Evolutionary conservation across 2,113 vertebrate genomes (phyloP).

Genomic region (Phainopepla nitens): DNA sequence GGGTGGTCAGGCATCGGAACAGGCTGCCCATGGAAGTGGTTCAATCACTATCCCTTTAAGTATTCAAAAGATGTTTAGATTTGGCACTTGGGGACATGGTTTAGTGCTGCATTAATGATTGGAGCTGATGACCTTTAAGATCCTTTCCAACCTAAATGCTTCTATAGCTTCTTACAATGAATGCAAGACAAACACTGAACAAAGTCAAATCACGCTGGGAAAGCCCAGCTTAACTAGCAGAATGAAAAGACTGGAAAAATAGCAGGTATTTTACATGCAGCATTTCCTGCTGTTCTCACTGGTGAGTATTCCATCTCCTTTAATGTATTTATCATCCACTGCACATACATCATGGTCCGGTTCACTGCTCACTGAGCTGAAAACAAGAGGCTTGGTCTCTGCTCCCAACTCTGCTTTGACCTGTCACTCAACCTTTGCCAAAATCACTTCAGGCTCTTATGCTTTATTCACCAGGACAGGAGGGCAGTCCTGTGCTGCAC

Average conservation of each 20-base stretch:
- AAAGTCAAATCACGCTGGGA: neutral
- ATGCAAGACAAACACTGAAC: neutral
- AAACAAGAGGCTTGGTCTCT: neutral
- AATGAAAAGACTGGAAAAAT: neutral
- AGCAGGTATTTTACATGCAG: neutral
- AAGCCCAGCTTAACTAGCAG: neutral
- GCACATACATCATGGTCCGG: neutral
- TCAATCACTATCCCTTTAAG: neutral
- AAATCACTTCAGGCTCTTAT: neutral
- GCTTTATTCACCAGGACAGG: slow-evolving; percentile 8
- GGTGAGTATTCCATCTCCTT: neutral
- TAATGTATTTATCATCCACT: neutral
- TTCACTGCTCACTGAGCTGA: neutral
- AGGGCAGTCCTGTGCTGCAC: neutral
- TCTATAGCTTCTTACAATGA: neutral
- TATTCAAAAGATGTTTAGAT: neutral
- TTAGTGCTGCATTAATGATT: neutral
- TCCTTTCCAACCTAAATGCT: neutral
- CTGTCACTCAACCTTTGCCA: neutral
- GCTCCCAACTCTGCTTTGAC: neutral
- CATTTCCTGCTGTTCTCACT: neutral
- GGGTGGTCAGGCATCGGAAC: neutral
- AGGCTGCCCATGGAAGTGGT: neutral
- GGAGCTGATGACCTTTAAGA: neutral
- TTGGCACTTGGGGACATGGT: neutral